Base-by-base conservation (phyloP, 64 coral and sea anemone genomes). In the Catalaphyllia jardinei region DNA sequence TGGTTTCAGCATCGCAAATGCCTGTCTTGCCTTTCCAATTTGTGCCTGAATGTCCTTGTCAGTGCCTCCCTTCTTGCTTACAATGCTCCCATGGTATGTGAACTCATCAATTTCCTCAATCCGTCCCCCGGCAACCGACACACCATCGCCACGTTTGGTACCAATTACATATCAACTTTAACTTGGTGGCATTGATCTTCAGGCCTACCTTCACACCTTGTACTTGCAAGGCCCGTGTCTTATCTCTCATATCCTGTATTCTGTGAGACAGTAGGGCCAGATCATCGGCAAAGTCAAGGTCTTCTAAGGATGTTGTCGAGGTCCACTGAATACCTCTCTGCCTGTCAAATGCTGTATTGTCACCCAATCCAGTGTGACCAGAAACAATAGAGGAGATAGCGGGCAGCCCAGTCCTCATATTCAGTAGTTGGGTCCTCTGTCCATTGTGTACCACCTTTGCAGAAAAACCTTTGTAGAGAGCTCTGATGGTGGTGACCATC, bases 111-210 rank as follows among this genome's bases (percentile, higher is more conserved):
- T 72, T 13, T 88, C 86, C 20, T 60, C 33, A 20, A 61, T 39
- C 31, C 29, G 42, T 46, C 18, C 52, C 19, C 73, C 49, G 12
- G 25, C 49, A 24, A 88, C 29, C 38, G 14, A 59, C 42, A 88
- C 86, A 46, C 62, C 29, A 87, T 39, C 39, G 0, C 50, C 12
- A 14, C 59, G 54, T 74, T 88, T 88, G 71, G 74, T 76, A 50
- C 27, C 59, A n/a, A 88, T n/a, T 52, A 28, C 31, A 50, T 73
- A 88, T 77, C 61, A 89, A n/a, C 76, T 89, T 79, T 73, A 27
- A 79, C 59, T 89, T 89, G 14, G 52, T 24, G 54, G n/a, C 38
- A 18, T 80, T 89, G 30, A 80, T 74, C 49, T 60, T 82, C 64
- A 90, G 61, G 24, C 77, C 77, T n/a, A 89, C 57, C 29, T 81